These are phyloP conservation scores for Camponotus fellah DNA, from an alignment of 2,888 invertebrate species.

Conservation along the genomic window DNA sequence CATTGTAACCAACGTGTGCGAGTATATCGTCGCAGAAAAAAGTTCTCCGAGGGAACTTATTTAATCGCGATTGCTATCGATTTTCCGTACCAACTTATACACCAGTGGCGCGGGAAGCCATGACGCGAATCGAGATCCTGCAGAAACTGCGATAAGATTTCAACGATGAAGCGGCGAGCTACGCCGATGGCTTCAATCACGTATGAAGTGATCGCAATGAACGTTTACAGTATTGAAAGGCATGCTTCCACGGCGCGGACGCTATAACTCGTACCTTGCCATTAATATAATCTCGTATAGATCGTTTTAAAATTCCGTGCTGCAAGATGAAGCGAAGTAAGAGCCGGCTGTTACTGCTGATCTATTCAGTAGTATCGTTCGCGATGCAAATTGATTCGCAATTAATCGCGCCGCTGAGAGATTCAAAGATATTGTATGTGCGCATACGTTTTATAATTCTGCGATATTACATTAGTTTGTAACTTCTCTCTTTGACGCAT, in stretches of 20 bases:
- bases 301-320: constrained; percentile 63
- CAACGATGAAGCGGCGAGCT: constrained; percentile 36
- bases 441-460: constrained; percentile 8
- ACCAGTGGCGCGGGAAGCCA: constrained; percentile 53
- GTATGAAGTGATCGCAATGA: constrained; percentile 68
- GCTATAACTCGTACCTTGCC: constrained; percentile 63
- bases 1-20: constrained; percentile 10
- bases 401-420: constrained; percentile 29
- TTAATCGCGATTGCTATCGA: constrained; percentile 75
- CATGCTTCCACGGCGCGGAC: constrained; percentile 44
- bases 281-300: constrained; percentile 62
- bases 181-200: constrained; percentile 67
- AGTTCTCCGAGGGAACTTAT: constrained; percentile 59
- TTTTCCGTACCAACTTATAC: constrained; percentile 67
- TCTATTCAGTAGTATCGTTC: constrained; percentile 16
- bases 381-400: constrained; percentile 40
- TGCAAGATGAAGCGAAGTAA: constrained; percentile 36
- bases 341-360: constrained; percentile 36
- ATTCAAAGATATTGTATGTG: constrained; percentile 15
- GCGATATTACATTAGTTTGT: background rate
- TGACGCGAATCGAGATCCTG: background rate
- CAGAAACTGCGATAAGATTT: constrained; percentile 28
- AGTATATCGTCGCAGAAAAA: constrained; percentile 18
- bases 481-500: background rate
- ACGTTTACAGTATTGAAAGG: constrained; percentile 67